Evolutionary conservation across 2,797 vertebrate species (phyloP), one percentile per base, ranked within the genome.

Genomic region (Sphenopsis melanotis): DNA sequence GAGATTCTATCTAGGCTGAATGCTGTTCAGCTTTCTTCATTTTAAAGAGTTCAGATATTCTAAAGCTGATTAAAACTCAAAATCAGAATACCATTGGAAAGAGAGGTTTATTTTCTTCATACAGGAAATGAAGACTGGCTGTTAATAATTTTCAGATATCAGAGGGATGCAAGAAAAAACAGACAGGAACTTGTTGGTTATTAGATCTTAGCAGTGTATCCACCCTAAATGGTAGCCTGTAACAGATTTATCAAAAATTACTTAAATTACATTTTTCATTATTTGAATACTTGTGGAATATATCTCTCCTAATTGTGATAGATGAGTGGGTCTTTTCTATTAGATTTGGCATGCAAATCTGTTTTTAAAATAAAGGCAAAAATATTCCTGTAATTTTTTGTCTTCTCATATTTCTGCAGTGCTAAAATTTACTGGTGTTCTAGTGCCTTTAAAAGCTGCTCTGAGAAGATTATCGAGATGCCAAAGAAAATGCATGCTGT

Each of bases 71-170:
- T 82, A 79, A 95, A 86, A 52, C 32, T 88, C 49, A 64, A 79
- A 95, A 89, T 52, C 30, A 63, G 30, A 88, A 77, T 23, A 84
- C 23, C 15, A 89, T 89, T 77, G 30, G 66, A 88, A 87, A 90
- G n/a, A 52, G 34, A 34, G 21, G 20, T 55, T 95, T 76, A 42
- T 83, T 93, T 96, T 95, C 56, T 93, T 83, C 78, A 89, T 53
- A 85, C 89, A 96, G 92, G 93, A 97, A 97, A 97, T 97, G 96
- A 96, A 97, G 92, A 94, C 83, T 82, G 59, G 39, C 53, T 95
- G 80, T 65, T 97, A 94, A 56, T 90, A 92, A 94, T 95, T 95
- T 88, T 92, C 92, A 66, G 29, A 39, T 95, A 72, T 90, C 56
- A 95, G 89, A 94, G 17, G n/a, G 80, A 55, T 82, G 39, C 24